phyloP scores from a whole-genome alignment of 2,888 invertebrate genomes.

The Frankliniella fusca region DNA sequence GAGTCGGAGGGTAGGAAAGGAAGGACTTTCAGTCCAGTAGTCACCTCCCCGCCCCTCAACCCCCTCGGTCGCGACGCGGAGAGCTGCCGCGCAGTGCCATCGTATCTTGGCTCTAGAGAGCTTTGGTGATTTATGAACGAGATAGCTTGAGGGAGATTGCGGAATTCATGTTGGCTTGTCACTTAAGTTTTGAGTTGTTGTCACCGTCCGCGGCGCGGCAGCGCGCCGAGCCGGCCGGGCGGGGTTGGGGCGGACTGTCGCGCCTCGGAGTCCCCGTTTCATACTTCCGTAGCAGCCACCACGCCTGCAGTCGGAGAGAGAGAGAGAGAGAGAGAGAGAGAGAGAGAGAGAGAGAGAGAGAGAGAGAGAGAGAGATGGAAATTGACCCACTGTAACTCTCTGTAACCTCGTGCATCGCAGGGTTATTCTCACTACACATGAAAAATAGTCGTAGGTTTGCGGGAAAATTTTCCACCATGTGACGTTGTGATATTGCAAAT shows the following conservation, averaged over 20 bases:
- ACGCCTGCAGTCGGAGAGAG: no score
- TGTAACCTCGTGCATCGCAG: no score
- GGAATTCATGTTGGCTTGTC: slow-evolving; percentile 1
- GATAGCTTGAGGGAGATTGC: slow-evolving; percentile 9
- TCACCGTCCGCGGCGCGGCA: not conserved
- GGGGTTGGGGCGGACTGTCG: no score
- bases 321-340: no score
- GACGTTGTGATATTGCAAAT: no score
- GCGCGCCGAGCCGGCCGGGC: not conserved
- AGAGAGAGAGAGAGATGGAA: not conserved
- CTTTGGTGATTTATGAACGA: slow-evolving; percentile 15
- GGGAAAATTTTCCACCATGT: no score
- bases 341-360: not conserved
- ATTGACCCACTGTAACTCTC: no score
- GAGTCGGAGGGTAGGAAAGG: no score
- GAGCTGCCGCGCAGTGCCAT: not conserved
- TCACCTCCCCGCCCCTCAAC: not conserved
- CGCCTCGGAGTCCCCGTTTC: not conserved
- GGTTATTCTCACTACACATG: no score
- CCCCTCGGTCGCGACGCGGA: not conserved
- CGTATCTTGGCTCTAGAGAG: not conserved
- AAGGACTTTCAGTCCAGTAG: not conserved
- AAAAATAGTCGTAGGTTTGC: no score
- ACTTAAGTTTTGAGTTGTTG: slow-evolving; percentile 25
- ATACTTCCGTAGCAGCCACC: not conserved